phyloP scores from a whole-genome alignment of 2,797 vertebrate genomes.

The Enteromius paludinosus region DNA sequence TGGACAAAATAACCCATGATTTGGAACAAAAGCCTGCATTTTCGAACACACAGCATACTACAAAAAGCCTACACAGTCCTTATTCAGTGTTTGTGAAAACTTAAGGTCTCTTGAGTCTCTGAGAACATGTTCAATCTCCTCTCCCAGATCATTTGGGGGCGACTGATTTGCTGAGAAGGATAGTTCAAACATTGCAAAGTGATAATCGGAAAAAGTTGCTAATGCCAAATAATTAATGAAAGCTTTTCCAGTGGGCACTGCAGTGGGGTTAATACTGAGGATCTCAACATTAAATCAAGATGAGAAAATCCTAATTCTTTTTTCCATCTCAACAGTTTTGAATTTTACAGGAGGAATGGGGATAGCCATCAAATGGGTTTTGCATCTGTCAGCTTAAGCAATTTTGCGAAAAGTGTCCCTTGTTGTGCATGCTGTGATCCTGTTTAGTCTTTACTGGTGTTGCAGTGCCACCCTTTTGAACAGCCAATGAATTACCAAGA shows the following conservation, averaged over 20 bases:
- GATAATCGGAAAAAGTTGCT: not conserved
- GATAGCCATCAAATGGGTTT: not conserved
- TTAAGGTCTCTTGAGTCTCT: not conserved
- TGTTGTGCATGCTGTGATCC: constrained; percentile 6
- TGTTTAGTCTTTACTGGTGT: constrained; percentile 22
- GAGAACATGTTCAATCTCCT: not conserved
- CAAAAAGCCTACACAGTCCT: not conserved
- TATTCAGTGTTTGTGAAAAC: not conserved
- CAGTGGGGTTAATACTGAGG: not conserved
- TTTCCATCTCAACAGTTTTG: constrained; percentile 3
- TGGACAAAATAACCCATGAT: not conserved
- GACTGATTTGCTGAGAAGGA: not conserved
- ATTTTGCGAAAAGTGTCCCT: not conserved
- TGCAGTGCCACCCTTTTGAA: constrained; percentile 39
- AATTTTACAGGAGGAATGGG: not conserved
- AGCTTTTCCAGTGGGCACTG: not conserved
- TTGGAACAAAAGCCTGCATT: not conserved
- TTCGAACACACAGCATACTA: not conserved
- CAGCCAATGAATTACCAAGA: constrained; percentile 29
- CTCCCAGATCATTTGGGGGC: not conserved
- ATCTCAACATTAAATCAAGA: not conserved
- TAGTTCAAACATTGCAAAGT: not conserved
- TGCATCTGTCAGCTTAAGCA: constrained; percentile 9
- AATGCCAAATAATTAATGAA: not conserved
- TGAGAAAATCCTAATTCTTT: not conserved